Conservation (phyloP, 2,797 vertebrate genomes). For the Champsocephalus esox region DNA sequence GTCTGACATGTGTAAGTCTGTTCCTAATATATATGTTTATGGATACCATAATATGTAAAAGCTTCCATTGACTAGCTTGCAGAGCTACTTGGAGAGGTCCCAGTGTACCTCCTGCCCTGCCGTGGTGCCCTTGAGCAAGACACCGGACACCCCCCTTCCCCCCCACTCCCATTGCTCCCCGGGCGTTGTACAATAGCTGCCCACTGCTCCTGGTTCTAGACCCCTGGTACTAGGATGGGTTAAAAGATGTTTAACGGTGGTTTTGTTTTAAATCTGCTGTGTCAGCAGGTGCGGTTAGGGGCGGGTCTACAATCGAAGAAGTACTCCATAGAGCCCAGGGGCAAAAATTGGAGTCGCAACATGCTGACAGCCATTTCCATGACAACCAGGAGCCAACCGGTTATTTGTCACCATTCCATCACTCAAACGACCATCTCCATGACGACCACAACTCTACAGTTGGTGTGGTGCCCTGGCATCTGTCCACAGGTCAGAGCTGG, state of each 20-base stretch:
- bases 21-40: neutral
- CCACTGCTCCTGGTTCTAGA: too few species aligned
- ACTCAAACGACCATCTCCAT: constrained; percentile 66
- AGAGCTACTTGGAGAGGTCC: too few species aligned
- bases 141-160: too few species aligned
- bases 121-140: too few species aligned
- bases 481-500: constrained; percentile 56
- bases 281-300: constrained; percentile 4
- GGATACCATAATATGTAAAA: neutral
- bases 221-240: too few species aligned
- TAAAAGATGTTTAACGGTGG: neutral
- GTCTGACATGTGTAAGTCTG: too few species aligned
- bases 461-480: neutral
- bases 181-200: too few species aligned
- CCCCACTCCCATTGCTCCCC: too few species aligned
- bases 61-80: too few species aligned
- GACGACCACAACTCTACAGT: neutral
- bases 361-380: constrained; percentile 40
- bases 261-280: neutral
- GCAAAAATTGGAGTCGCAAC: constrained; percentile 62
- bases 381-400: constrained; percentile 9
- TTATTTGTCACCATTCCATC: neutral
- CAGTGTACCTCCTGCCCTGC: too few species aligned
- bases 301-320: constrained; percentile 65
- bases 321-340: constrained; percentile 63